Evolutionary conservation across 2,797 vertebrate genomes (phyloP).

Genomic region (Microctenopoma steveboyesi): DNA sequence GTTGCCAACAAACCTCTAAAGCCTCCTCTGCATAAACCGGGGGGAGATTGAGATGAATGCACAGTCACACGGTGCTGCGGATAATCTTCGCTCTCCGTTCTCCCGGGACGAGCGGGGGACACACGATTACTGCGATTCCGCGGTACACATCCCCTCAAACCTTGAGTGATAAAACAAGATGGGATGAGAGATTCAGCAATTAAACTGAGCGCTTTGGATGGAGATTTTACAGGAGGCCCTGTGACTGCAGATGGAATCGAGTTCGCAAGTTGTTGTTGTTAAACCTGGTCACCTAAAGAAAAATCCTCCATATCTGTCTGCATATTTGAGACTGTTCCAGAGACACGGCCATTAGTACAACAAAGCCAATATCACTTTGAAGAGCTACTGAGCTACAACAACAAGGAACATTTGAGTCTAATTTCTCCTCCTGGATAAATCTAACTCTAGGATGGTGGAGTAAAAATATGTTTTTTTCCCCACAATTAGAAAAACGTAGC

Average conservation of each 20-base stretch:
- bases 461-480: neutral
- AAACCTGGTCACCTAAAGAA: neutral
- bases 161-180: conserved; percentile 31
- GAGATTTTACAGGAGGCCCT: neutral
- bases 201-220: conserved; percentile 33
- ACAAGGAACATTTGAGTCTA: neutral
- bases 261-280: neutral
- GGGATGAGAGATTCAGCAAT: conserved; percentile 47
- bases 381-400: neutral
- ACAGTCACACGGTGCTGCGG: conserved; percentile 36
- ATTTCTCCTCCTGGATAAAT: neutral
- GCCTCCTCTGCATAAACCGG: conserved; percentile 51
- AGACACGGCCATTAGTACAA: neutral
- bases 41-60: conserved; percentile 48
- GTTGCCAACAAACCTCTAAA: conserved; percentile 49
- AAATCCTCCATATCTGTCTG: neutral
- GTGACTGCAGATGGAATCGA: neutral
- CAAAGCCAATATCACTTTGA: neutral
- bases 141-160: neutral
- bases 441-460: neutral
- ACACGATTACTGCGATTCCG: conserved; percentile 20
- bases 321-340: neutral
- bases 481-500: neutral
- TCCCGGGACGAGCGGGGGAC: conserved; percentile 22
- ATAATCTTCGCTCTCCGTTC: conserved; percentile 43